Evolutionary conservation across 2,797 vertebrate genomes (phyloP).

Genomic region (Merluccius polli): DNA sequence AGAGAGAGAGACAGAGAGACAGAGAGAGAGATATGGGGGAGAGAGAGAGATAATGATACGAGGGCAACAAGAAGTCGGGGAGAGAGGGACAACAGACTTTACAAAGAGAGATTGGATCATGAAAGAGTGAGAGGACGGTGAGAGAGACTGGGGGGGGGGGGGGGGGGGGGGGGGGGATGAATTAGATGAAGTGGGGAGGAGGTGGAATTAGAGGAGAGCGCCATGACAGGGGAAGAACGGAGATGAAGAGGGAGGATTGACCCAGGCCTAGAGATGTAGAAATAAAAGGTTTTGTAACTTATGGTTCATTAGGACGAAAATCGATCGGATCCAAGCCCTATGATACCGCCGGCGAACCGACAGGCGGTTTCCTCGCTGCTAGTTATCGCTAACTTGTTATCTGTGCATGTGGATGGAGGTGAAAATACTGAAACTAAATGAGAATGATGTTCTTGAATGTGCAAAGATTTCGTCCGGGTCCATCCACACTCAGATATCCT

Average conservation of each 20-base stretch:
- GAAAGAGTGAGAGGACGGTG: neutral
- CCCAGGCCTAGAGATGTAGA: neutral
- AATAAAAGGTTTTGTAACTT: too few species aligned
- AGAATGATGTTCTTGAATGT: too few species aligned
- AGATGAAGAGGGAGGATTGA: neutral
- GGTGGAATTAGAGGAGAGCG: neutral
- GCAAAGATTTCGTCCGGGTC: too few species aligned
- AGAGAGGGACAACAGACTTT: neutral
- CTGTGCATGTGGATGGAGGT: too few species aligned
- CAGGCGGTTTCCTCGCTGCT: too few species aligned
- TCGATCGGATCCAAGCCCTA: too few species aligned
- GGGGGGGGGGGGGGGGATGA: neutral
- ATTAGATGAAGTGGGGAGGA: neutral
- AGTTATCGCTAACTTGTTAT: too few species aligned
- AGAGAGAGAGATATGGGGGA: neutral
- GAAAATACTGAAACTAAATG: too few species aligned
- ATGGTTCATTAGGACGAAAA: too few species aligned
- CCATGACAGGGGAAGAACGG: neutral
- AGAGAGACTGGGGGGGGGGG: too few species aligned
- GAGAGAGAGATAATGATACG: neutral
- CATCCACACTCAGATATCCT: too few species aligned
- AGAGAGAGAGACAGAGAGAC: neutral
- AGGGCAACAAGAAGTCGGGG: neutral
- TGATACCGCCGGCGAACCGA: too few species aligned
- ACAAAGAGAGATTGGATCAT: neutral